Conservation (phyloP, 2,113 vertebrate genomes). For the Erythrocercus mccallii region DNA sequence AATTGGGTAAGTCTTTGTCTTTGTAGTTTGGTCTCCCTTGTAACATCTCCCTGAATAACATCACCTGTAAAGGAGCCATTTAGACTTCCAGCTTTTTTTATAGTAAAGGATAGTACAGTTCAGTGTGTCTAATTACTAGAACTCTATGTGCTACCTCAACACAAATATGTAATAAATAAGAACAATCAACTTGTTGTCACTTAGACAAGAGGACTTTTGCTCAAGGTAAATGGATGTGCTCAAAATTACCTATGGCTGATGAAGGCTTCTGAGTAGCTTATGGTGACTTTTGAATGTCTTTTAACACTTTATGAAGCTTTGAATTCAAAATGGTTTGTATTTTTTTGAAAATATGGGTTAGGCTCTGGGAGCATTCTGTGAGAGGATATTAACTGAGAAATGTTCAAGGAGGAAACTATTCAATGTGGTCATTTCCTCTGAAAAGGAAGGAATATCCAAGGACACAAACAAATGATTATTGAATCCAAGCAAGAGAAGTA, state of each 20-base stretch:
- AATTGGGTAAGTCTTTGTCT: constrained; percentile 78
- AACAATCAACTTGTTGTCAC: not conserved
- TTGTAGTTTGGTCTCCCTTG: not conserved
- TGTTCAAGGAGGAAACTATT: not conserved
- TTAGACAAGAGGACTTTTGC: not conserved
- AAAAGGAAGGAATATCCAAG: not conserved
- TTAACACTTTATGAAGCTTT: not conserved
- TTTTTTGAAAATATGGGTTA: not conserved
- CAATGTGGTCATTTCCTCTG: not conserved
- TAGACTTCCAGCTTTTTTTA: not conserved
- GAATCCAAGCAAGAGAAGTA: not conserved
- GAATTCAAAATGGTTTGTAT: not conserved
- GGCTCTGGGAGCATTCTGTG: not conserved
- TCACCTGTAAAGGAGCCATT: not conserved
- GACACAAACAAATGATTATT: not conserved
- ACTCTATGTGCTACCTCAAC: not conserved
- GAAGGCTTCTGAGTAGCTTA: not conserved
- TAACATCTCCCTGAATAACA: not conserved
- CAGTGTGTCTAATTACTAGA: not conserved
- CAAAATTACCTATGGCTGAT: not conserved
- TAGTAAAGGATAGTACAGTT: not conserved
- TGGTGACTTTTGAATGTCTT: not conserved
- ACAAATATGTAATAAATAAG: not conserved
- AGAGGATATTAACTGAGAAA: not conserved
- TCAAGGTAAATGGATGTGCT: not conserved